Conservation (phyloP, 1,140 invertebrate genomes). For the Harlomillsia oculata region DNA sequence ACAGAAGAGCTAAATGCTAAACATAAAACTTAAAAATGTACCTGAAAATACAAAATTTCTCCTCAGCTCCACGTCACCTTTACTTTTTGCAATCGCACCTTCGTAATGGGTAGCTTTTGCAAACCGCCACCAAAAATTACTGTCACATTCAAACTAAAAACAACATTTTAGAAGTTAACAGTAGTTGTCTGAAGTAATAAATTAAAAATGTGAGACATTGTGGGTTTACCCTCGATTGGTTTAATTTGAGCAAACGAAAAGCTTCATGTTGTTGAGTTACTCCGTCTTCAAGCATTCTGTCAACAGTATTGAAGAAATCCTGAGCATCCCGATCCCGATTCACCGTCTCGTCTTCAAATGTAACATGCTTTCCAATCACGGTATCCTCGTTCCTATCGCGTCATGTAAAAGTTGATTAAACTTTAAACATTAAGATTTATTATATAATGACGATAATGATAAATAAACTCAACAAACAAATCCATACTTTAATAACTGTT, state of each 20-base stretch:
- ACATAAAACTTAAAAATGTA: no score
- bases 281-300: slow-evolving; percentile 35
- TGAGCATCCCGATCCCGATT: no score
- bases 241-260: slow-evolving; percentile 30
- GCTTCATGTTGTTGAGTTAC: slow-evolving; percentile 33
- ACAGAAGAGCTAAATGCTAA: no score
- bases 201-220: neutral
- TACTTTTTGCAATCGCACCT: slow-evolving; percentile 41
- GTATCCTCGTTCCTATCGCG: no score
- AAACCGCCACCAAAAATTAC: slow-evolving; percentile 56
- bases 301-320: slow-evolving; percentile 33
- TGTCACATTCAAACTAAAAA: slow-evolving; percentile 17
- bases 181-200: neutral
- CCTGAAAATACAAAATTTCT: slow-evolving; percentile 50
- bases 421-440: no score
- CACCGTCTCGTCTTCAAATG: no score
- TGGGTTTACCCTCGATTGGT: slow-evolving; percentile 35
- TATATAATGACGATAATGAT: no score
- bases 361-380: no score
- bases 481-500: no score
- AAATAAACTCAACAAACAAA: no score
- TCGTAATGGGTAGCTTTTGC: slow-evolving; percentile 54
- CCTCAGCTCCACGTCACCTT: slow-evolving; percentile 45
- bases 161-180: no score
- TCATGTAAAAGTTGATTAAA: no score